Evolutionary conservation across 1,140 invertebrate species (phyloP).

Genomic region (Penaeus indicus): DNA sequence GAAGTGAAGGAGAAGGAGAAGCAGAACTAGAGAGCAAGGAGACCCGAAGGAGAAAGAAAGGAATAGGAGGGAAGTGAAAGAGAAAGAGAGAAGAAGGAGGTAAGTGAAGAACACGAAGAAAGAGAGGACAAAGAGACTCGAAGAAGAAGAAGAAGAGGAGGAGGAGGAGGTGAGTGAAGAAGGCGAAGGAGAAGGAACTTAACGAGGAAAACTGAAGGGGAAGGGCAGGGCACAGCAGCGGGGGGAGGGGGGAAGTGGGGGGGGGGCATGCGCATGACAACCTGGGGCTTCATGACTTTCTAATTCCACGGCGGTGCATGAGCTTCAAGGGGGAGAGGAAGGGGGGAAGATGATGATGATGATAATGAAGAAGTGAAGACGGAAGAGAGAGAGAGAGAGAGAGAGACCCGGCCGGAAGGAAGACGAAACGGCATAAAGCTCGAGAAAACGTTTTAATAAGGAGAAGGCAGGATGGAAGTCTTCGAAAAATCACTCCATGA

Average conservation of each 20-base stretch:
- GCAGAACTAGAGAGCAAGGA: neutral
- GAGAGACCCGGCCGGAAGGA: neutral
- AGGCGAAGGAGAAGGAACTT: neutral
- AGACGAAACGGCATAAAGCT: neutral
- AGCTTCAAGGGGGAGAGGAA: neutral
- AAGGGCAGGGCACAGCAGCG: neutral
- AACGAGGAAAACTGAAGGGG: neutral
- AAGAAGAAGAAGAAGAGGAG: slow-evolving; percentile 12
- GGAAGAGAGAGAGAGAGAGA: neutral
- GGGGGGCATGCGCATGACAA: neutral
- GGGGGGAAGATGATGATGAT: slow-evolving; percentile 2
- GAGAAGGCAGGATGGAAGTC: neutral
- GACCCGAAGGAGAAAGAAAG: neutral
- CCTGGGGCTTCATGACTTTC: too few relatives aligned
- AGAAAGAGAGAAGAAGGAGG: neutral
- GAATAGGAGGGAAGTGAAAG: neutral
- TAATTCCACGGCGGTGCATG: neutral
- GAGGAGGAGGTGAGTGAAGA: neutral
- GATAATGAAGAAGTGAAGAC: neutral
- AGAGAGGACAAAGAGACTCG: neutral
- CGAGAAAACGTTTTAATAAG: neutral
- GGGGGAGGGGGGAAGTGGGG: neutral
- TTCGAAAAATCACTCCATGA: neutral
- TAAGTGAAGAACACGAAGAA: neutral
- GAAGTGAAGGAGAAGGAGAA: neutral